Percentiles rank a stretch among this genome's conserved stretches.
These are phyloP conservation scores for Sus scrofa DNA, from an alignment of 2,113 vertebrate species.

Conservation along the genomic window T2T-Sscrofa CM000812.6:12506501-12507000, in stretches of 20 bases:
- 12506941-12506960: conserved; percentile 82
- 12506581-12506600: conserved; percentile 57
- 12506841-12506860: conserved; percentile 49
- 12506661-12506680: conserved; percentile 69
- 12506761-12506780: conserved; percentile 86
- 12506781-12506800: conserved; percentile 83
- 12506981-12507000: conserved; percentile 84
- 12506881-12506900: conserved; percentile 79
- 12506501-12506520: conserved; percentile 19
- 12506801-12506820: conserved; percentile 85
- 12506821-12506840: conserved; percentile 83
- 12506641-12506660: conserved; percentile 62
- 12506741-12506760: conserved; percentile 82
- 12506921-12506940: conserved; percentile 89
- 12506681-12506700: conserved; percentile 84
- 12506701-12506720: conserved; percentile 78
- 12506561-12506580: conserved; percentile 65
- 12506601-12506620: conserved; percentile 56
- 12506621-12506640: conserved; percentile 53
- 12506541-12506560: conserved; percentile 35
- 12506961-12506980: conserved; percentile 82
- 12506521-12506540: not conserved
- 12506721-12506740: conserved; percentile 76
- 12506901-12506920: conserved; percentile 80
- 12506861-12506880: conserved; percentile 86